Conservation (phyloP, 1,140 invertebrate species). For the Odontomachus brunneus region DNA sequence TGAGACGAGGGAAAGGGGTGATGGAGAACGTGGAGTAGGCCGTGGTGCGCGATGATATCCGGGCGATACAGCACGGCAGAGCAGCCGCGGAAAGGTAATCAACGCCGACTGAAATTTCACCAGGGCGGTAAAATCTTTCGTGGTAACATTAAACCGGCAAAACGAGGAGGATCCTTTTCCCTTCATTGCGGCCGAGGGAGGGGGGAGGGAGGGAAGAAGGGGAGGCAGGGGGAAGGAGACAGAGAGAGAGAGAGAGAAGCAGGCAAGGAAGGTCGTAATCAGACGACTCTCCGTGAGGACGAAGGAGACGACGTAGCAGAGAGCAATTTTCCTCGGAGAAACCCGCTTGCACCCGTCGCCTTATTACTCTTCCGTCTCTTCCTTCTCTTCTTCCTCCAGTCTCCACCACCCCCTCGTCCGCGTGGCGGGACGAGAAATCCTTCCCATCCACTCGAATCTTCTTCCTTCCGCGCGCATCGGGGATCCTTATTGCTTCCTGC, state of each 20-base stretch:
- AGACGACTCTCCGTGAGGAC: slow-evolving; percentile 46
- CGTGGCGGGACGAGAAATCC: slow-evolving; percentile 54
- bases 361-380: slow-evolving; percentile 24
- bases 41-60: slow-evolving; percentile 22
- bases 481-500: slow-evolving; percentile 56
- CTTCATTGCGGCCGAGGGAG: slow-evolving; percentile 25
- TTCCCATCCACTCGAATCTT: slow-evolving; percentile 58
- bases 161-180: slow-evolving; percentile 48
- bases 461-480: slow-evolving; percentile 40
- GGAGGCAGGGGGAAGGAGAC: too few species aligned
- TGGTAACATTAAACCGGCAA: slow-evolving; percentile 59
- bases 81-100: slow-evolving; percentile 55
- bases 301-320: slow-evolving; percentile 42
- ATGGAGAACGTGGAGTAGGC: not conserved
- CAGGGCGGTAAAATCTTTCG: slow-evolving; percentile 58
- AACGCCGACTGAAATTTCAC: slow-evolving; percentile 55
- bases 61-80: slow-evolving; percentile 26
- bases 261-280: slow-evolving; percentile 45
- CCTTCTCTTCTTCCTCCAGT: not conserved
- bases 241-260: too few species aligned
- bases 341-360: slow-evolving; percentile 42
- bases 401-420: not conserved
- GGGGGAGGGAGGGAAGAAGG: not conserved
- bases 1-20: not conserved
- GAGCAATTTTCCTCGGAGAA: slow-evolving; percentile 54